Base-by-base conservation (phyloP, 2,888 invertebrate species). In the Alcis repandata region DNA sequence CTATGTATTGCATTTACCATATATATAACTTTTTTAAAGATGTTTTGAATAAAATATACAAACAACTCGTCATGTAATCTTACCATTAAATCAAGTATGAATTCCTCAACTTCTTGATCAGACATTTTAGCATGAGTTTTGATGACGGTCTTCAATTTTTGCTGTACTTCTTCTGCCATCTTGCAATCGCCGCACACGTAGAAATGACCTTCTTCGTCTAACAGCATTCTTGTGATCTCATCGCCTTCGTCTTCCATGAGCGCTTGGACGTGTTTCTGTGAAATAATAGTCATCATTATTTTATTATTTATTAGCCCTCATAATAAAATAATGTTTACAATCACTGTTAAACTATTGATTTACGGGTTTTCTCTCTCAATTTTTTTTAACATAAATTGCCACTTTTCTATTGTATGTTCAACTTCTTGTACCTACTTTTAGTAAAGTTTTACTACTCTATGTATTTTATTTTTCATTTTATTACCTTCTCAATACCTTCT, bases 111-210 rank as follows among this genome's bases (percentile, higher is more conserved):
- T 86, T 98, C 96, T 64, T 95, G 94, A 58, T 97, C 95, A 6
- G 94, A 93, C 95, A 98, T 95, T 70, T 94, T 91, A 48, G 96
- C 96, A 78, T 94, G 84, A 67, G 78, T 78, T 82, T 96, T 95
- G 56, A 98, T 94, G 57, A 98, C 96, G 70, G 94, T 94, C 89
- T 97, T 97, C 61, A 99, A 91, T 41, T 97, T 98, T 83, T 97
- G 97, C 86, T 97, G 97, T 8, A 99, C 99, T 86, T 98, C 97
- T 84, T 98, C 98, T 0, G 99, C 99, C 99, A 99, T 99, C 68
- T 98, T 98, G 78, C 98, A 98, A 90, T 99, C 99, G 10, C 99
- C 99, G 79, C 99, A 99, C 0, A 99, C 98, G 83, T 98, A 99
- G 82, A 99, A 97, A 84, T 98, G 98, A 0, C 98, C 98, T 59